Conservation (phyloP, 2,113 vertebrate genomes). For the Melanostigma gelatinosum region DNA sequence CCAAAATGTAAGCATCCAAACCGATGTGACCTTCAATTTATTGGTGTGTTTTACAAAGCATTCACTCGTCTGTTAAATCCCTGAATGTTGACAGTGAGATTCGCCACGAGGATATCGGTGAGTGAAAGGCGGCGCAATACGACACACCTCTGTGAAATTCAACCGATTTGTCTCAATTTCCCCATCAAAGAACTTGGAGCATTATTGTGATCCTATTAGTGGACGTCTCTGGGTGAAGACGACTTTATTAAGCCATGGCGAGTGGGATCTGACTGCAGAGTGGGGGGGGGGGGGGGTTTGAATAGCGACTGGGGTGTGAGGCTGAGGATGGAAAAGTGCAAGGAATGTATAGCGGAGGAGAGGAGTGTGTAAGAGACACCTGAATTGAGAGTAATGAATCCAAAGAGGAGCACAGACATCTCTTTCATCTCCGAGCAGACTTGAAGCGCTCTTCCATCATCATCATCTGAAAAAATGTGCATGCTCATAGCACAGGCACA, state of each 20-base stretch:
- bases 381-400: constrained; percentile 83
- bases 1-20: constrained; percentile 3
- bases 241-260: constrained; percentile 60
- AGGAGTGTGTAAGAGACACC: constrained; percentile 70
- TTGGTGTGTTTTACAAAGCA: constrained; percentile 19
- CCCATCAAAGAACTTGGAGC: constrained; percentile 72
- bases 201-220: constrained; percentile 71
- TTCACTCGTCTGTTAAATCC: constrained; percentile 38
- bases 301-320: constrained; percentile 10
- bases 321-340: constrained; percentile 34
- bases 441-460: constrained; percentile 76
- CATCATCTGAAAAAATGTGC: constrained; percentile 65
- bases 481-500: constrained; percentile 46
- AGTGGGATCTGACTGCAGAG: constrained; percentile 57
- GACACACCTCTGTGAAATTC: constrained; percentile 39
- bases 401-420: constrained; percentile 68
- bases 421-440: constrained; percentile 79
- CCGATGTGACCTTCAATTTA: constrained; percentile 47
- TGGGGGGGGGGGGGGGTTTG: not conserved
- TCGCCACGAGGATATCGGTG: constrained; percentile 35
- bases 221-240: constrained; percentile 62
- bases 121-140: constrained; percentile 2
- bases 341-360: constrained; percentile 28
- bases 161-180: constrained; percentile 80
- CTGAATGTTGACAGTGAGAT: constrained; percentile 33